phyloP scores from a whole-genome alignment of 2,797 vertebrate genomes.

The Sebastes oblongus region DNA sequence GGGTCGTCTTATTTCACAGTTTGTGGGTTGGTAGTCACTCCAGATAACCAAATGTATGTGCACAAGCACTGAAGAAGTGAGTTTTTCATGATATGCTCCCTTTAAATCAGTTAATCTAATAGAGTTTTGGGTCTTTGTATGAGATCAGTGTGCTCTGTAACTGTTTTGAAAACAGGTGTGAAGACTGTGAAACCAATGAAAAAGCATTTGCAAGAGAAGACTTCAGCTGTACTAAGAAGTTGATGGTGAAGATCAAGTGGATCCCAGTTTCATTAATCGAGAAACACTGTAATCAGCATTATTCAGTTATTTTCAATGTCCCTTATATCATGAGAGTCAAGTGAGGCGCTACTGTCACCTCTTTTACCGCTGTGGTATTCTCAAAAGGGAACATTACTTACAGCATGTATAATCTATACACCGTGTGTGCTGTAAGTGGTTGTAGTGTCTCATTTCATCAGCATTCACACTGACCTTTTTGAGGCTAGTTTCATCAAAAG shows the following conservation, averaged over 20 bases:
- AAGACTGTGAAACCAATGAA: neutral
- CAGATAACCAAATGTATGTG: too few species aligned
- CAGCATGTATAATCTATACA: neutral
- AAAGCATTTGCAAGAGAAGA: neutral
- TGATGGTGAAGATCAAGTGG: too few species aligned
- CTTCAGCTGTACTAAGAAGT: neutral
- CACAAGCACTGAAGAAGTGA: too few species aligned
- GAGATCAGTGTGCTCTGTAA: neutral
- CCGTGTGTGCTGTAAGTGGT: too few species aligned
- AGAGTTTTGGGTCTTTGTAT: neutral
- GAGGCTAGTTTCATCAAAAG: neutral
- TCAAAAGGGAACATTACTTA: neutral
- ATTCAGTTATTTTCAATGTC: neutral
- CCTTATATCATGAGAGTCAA: neutral
- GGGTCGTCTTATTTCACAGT: too few species aligned
- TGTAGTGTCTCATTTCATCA: neutral
- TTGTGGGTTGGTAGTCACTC: too few species aligned
- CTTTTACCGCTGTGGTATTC: fast-evolving
- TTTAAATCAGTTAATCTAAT: too few species aligned
- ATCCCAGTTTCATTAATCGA: neutral
- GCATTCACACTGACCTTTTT: neutral
- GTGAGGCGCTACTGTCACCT: neutral
- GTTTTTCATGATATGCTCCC: too few species aligned
- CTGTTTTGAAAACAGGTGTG: neutral
- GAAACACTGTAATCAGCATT: neutral